Evolutionary conservation across 35 echinoderm and acorn worm genomes (phyloP).

Genomic region (Hemicentrotus pulcherrimus): DNA sequence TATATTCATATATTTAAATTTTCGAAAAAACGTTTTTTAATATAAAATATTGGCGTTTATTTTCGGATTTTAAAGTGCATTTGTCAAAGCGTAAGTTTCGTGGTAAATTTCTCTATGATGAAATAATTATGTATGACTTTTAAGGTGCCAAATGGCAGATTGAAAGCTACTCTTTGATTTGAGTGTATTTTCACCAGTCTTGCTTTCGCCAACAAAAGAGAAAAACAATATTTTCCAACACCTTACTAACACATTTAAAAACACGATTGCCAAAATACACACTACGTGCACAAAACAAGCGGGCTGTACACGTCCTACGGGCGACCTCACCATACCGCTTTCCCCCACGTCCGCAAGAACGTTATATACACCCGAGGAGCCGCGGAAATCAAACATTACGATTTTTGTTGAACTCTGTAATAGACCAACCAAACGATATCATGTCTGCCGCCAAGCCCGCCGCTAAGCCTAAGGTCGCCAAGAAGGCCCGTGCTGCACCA

Average conservation of each 20-base stretch:
- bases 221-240: slow-evolving; percentile 13
- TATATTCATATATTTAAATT: background rate
- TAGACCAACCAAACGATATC: background rate
- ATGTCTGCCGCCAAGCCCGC: slow-evolving; percentile 47
- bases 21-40: background rate
- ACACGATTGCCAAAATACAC: slow-evolving; percentile 17
- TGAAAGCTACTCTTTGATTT: background rate
- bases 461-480: background rate
- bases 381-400: background rate
- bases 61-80: background rate
- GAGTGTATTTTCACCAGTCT: background rate
- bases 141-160: background rate
- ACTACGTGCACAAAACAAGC: background rate
- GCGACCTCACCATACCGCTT: background rate
- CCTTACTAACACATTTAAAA: slow-evolving; percentile 19
- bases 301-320: background rate
- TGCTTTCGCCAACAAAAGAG: background rate
- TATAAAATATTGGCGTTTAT: background rate
- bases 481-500: slow-evolving; percentile 36
- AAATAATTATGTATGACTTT: background rate
- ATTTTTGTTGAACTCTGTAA: background rate
- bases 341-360: slow-evolving; percentile 42
- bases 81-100: slow-evolving; percentile 11
- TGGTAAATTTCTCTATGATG: background rate
- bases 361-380: background rate